phyloP scores from a whole-genome alignment of 2,888 invertebrate species.

The Xylota segnis region DNA sequence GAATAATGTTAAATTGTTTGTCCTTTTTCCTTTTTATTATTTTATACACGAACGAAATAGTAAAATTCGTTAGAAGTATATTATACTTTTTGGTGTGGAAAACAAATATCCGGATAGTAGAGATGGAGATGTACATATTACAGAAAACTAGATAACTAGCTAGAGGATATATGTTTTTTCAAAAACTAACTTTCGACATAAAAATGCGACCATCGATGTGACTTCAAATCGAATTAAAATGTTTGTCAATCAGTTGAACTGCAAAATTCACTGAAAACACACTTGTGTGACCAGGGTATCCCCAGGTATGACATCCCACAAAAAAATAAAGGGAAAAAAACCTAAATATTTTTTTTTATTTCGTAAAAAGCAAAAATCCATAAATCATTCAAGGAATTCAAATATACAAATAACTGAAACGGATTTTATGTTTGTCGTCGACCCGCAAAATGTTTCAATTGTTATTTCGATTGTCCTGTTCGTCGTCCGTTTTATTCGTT shows the following conservation, averaged over 20 bases:
- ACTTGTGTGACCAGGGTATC: too few relatives aligned
- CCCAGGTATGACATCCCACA: not conserved
- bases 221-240: not conserved
- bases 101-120: too few relatives aligned
- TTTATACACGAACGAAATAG: too few relatives aligned
- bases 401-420: slow-evolving; percentile 23
- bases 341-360: not conserved
- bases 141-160: too few relatives aligned
- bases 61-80: too few relatives aligned
- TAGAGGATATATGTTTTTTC: too few relatives aligned
- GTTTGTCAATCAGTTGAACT: not conserved
- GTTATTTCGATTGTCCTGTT: slow-evolving; percentile 28
- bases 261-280: not conserved
- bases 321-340: not conserved
- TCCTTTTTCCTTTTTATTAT: too few relatives aligned
- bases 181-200: not conserved
- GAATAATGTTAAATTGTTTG: too few relatives aligned
- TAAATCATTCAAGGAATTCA: slow-evolving; percentile 45
- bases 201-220: not conserved
- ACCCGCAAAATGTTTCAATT: slow-evolving; percentile 58
- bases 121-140: too few relatives aligned
- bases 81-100: too few relatives aligned
- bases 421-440: slow-evolving; percentile 10
- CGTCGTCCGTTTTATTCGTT: not conserved
- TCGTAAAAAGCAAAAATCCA: not conserved